Evolutionary conservation across 2,888 invertebrate genomes (phyloP).

Genomic region (Sthenelais limicola): DNA sequence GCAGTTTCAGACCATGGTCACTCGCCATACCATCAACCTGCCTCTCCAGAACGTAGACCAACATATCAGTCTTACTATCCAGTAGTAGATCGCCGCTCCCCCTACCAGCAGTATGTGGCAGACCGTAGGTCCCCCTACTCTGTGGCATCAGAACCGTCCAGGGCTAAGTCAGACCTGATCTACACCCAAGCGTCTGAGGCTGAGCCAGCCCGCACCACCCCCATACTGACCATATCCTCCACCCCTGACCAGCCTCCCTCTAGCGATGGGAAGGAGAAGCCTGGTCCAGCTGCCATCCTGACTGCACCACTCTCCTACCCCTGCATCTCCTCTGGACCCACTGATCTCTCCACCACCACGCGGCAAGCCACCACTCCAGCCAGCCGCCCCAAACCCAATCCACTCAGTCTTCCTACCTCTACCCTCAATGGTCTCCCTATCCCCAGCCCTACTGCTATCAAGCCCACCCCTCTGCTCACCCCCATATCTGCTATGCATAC

Average conservation of each 20-base stretch:
- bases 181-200: not conserved
- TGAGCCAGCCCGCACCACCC: constrained; percentile 10
- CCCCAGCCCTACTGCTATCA: constrained; percentile 57
- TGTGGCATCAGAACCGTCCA: too few relatives aligned
- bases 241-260: constrained; percentile 13
- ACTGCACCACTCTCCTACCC: not conserved
- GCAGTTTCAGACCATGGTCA: not conserved
- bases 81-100: constrained; percentile 18
- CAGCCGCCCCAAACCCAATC: constrained; percentile 50
- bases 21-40: constrained; percentile 10
- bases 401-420: constrained; percentile 54
- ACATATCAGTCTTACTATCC: not conserved
- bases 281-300: not conserved
- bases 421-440: constrained; percentile 54
- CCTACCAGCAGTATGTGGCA: constrained; percentile 23
- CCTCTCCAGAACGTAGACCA: constrained; percentile 16
- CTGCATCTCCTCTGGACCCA: not conserved
- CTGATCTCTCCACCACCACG: not conserved
- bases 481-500: constrained; percentile 52
- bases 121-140: constrained; percentile 21
- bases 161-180: not conserved
- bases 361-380: not conserved
- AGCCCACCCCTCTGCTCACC: constrained; percentile 18
- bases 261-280: not conserved
- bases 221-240: constrained; percentile 18